phyloP scores from a whole-genome alignment of 2,797 vertebrate species.

The Sebastes diploproa region DNA sequence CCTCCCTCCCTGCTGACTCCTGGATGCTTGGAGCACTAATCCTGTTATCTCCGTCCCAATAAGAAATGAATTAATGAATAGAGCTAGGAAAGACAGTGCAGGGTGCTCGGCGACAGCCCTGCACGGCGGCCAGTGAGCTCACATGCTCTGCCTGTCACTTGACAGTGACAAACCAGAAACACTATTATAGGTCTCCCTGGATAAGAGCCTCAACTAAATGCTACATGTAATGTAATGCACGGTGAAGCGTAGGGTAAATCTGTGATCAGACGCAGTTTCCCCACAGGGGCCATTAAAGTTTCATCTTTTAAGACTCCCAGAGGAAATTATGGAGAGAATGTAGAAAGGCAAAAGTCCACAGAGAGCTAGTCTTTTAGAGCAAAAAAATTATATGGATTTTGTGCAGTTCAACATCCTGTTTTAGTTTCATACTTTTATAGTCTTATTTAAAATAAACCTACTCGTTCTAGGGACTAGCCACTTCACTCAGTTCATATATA shows the following conservation, averaged over 20 bases:
- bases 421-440: background rate
- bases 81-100: conserved; percentile 42
- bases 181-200: background rate
- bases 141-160: background rate
- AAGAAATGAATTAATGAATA: conserved; percentile 80
- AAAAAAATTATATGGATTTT: background rate
- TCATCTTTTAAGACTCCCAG: conserved; percentile 39
- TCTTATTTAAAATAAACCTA: background rate
- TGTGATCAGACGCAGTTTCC: conserved; percentile 44
- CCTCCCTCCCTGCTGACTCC: conserved; percentile 64
- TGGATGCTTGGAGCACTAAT: conserved; percentile 75
- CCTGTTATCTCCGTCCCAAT: conserved; percentile 79
- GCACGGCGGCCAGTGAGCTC: conserved; percentile 38
- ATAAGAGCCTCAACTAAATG: conserved; percentile 31
- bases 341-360: conserved; percentile 12
- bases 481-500: background rate
- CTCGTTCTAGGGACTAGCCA: background rate
- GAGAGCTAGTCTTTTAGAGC: conserved; percentile 10
- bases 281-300: conserved; percentile 46
- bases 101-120: conserved; percentile 35
- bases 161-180: conserved; percentile 16
- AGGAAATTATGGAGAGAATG: conserved; percentile 17
- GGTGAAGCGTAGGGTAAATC: conserved; percentile 11
- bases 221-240: conserved; percentile 23
- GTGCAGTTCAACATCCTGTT: background rate